phyloP scores from a whole-genome alignment of 2,888 invertebrate species.

The Tenthredo livida region DNA sequence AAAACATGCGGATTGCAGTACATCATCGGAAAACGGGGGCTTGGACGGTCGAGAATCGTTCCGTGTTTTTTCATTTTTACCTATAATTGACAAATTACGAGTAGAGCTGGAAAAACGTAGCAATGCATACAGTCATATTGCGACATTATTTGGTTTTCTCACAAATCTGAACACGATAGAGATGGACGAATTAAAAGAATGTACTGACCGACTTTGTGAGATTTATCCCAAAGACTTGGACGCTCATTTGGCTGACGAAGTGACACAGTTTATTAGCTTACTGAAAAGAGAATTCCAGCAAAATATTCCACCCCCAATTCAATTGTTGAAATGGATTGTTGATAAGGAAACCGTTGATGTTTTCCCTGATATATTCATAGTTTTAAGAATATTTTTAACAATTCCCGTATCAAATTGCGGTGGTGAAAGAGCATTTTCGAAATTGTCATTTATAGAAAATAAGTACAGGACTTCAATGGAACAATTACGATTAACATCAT shows the following conservation, averaged over 20 bases:
- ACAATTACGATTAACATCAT: not conserved
- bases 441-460: no score
- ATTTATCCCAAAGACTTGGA: not conserved
- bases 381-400: not conserved
- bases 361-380: constrained; percentile 15
- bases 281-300: not conserved
- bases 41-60: not conserved
- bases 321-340: constrained; percentile 24
- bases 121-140: not conserved
- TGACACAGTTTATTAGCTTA: not conserved
- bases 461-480: no score
- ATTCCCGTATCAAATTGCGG: constrained; percentile 18
- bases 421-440: not conserved
- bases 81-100: not conserved
- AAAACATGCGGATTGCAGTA: not conserved
- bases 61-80: not conserved
- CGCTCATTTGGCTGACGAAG: not conserved
- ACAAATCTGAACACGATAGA: not conserved
- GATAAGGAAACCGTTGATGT: not conserved
- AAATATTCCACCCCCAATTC: not conserved
- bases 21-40: not conserved
- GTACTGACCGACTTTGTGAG: not conserved
- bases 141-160: not conserved
- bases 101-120: not conserved
- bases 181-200: not conserved